These are phyloP conservation scores for Nasua narica DNA, from an alignment of 2,797 vertebrate genomes.

Conservation along the genomic window DNA sequence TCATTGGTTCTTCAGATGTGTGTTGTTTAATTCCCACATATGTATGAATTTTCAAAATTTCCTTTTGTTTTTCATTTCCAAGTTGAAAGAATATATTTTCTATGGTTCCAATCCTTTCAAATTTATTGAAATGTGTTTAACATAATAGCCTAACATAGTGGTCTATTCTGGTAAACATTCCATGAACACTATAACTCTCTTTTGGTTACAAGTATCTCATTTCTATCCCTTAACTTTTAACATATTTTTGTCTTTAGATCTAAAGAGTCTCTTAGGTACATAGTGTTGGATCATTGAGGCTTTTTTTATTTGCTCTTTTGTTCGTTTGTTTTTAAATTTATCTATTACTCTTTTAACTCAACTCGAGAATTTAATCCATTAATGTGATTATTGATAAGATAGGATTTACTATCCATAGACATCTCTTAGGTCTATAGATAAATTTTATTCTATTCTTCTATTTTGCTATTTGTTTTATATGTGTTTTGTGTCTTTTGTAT, in stretches of 20 bases:
- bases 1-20: not conserved
- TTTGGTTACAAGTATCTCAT: not conserved
- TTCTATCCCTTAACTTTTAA: not conserved
- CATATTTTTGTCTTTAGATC: not conserved
- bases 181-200: not conserved
- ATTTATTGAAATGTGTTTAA: not conserved
- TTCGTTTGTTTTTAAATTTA: not conserved
- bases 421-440: not conserved
- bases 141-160: not conserved
- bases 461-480: not conserved
- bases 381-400: not conserved
- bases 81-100: not conserved
- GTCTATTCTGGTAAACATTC: not conserved
- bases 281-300: not conserved
- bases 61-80: slow-evolving; percentile 35
- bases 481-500: not conserved
- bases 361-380: not conserved
- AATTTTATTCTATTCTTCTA: not conserved
- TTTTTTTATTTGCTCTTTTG: not conserved
- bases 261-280: not conserved
- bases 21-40: not conserved
- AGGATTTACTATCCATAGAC: not conserved
- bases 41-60: slow-evolving; percentile 34
- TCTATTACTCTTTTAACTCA: not conserved
- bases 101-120: slow-evolving; percentile 18